Evolutionary conservation across 2,113 vertebrate species (phyloP).

Genomic region (Tachysurus fulvidraco): DNA sequence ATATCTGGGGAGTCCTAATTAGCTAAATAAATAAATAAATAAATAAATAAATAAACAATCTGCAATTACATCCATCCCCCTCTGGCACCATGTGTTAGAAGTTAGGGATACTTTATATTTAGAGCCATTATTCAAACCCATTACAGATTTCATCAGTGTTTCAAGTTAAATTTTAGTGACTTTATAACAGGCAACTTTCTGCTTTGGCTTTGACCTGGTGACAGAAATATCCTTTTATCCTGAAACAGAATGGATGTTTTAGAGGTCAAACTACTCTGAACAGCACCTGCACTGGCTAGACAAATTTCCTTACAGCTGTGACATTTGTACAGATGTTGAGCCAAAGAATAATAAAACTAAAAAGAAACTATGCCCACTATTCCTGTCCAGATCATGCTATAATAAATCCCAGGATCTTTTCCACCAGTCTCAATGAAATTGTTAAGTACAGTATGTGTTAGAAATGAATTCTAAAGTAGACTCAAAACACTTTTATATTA

Average conservation of each 20-base stretch:
- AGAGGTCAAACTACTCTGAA: constrained; percentile 34
- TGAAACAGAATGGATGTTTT: constrained; percentile 50
- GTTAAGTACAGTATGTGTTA: constrained; percentile 16
- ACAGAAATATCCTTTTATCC: constrained; percentile 57
- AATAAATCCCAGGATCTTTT: constrained; percentile 41
- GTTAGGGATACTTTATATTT: background rate
- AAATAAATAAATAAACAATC: too few relatives aligned
- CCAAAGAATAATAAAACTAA: constrained; percentile 45
- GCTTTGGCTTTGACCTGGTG: constrained; percentile 44
- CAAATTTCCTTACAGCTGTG: constrained; percentile 55
- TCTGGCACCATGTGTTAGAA: constrained; percentile 2
- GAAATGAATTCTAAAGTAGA: constrained; percentile 25
- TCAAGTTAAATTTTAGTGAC: background rate
- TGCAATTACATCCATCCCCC: background rate
- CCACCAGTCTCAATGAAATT: constrained; percentile 23
- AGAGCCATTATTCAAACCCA: background rate
- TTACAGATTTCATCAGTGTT: constrained; percentile 5
- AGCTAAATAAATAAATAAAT: background rate
- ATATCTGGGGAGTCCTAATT: background rate
- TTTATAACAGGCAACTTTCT: constrained; percentile 43
- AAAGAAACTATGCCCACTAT: constrained; percentile 46
- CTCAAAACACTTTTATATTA: background rate
- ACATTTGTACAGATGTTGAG: constrained; percentile 61
- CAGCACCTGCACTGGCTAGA: constrained; percentile 58
- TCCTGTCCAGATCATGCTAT: constrained; percentile 34